These are phyloP conservation scores for Danio kyathit DNA, from an alignment of 2,797 vertebrate species.

Conservation along the genomic window DNA sequence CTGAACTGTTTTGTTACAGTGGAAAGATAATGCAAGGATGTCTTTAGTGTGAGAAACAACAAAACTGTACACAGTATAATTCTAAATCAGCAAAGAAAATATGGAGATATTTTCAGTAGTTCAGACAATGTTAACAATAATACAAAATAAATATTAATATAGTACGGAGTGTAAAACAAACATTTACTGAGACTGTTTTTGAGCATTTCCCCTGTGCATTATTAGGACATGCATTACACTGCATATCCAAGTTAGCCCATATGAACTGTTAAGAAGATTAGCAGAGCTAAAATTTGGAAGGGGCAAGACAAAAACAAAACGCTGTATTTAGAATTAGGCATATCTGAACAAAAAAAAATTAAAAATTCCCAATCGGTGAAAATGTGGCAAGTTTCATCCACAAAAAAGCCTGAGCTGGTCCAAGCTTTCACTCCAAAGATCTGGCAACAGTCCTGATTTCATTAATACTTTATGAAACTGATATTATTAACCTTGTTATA, in stretches of 20 bases:
- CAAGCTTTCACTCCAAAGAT: slow-evolving; percentile 41
- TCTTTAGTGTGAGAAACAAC: slow-evolving; percentile 69
- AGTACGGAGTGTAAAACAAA: slow-evolving; percentile 82
- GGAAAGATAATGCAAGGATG: slow-evolving; percentile 83
- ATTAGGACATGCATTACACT: slow-evolving; percentile 92
- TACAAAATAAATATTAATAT: slow-evolving; percentile 55
- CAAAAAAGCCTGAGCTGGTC: slow-evolving; percentile 46
- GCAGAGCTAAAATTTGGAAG: slow-evolving; percentile 60
- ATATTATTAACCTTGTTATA: slow-evolving; percentile 5
- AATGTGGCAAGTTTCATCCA: slow-evolving; percentile 23
- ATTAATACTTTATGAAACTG: slow-evolving; percentile 8
- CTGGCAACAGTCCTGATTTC: slow-evolving; percentile 26
- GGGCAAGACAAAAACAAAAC: slow-evolving; percentile 38
- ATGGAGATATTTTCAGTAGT: slow-evolving; percentile 30
- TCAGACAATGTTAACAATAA: slow-evolving; percentile 11
- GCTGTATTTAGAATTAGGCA: slow-evolving; percentile 60
- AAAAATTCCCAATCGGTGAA: slow-evolving; percentile 32
- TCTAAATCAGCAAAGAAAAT: slow-evolving; percentile 44
- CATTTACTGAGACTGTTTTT: slow-evolving; percentile 85
- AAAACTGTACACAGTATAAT: slow-evolving; percentile 51
- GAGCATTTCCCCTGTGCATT: slow-evolving; percentile 87
- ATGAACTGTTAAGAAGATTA: slow-evolving; percentile 85
- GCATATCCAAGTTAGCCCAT: slow-evolving; percentile 89
- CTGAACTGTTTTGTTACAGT: slow-evolving; percentile 98
- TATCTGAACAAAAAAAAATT: slow-evolving; percentile 64